Evolutionary conservation across 2,797 vertebrate species (phyloP).

Genomic region (Chelidonichthys spinosus): DNA sequence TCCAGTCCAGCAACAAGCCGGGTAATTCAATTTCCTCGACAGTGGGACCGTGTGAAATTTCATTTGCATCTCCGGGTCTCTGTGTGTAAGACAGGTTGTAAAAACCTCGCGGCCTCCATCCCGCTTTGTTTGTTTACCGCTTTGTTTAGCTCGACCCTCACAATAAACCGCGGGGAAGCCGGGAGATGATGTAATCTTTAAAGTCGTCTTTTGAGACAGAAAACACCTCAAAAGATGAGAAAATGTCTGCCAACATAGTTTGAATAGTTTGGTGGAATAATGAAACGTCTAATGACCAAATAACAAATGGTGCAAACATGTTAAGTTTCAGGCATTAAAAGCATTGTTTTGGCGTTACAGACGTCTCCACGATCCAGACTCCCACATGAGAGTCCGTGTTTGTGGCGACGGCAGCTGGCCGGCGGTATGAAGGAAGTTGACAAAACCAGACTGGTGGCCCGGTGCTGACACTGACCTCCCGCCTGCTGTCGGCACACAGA

Average conservation of each 20-base stretch:
- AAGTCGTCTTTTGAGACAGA: conserved; percentile 2
- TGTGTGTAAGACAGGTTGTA: conserved; percentile 33
- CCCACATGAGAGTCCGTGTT: conserved; percentile 32
- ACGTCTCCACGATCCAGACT: conserved; percentile 24
- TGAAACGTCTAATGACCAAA: not conserved
- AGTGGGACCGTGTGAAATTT: conserved; percentile 78
- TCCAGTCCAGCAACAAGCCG: conserved; percentile 72
- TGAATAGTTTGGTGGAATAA: not conserved
- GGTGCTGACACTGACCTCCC: conserved; percentile 76
- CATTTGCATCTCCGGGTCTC: conserved; percentile 66
- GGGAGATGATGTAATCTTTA: conserved; percentile 41
- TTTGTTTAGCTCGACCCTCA: conserved; percentile 43
- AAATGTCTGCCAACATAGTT: not conserved
- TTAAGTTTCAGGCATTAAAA: not conserved
- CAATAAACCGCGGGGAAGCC: conserved; percentile 56
- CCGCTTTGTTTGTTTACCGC: conserved; percentile 66
- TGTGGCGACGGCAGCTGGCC: conserved; percentile 76
- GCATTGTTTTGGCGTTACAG: not conserved
- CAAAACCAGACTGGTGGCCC: conserved; percentile 72
- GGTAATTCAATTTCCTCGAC: conserved; percentile 80
- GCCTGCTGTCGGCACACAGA: conserved; percentile 64
- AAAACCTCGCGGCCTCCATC: conserved; percentile 37
- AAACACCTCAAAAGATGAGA: not conserved
- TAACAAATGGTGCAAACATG: not conserved
- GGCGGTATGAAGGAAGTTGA: conserved; percentile 68